phyloP scores from a whole-genome alignment of 2,113 vertebrate species.

The Sceloporus tristichus region DNA sequence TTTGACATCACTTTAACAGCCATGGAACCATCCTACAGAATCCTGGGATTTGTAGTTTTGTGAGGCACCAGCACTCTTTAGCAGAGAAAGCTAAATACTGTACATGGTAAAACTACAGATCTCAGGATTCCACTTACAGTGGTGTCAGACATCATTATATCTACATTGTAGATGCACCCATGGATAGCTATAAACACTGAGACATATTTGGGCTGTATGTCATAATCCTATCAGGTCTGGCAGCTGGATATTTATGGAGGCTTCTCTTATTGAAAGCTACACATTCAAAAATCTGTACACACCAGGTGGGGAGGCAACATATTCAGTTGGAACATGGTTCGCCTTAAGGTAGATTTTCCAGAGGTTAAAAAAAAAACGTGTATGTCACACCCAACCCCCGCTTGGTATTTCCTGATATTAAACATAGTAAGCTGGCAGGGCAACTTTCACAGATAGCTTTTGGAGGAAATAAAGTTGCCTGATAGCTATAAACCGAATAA shows the following conservation, averaged over 20 bases:
- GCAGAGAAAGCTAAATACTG: too few species aligned
- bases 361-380: too few species aligned
- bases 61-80: too few species aligned
- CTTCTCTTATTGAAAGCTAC: not conserved
- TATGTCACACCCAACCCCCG: not conserved
- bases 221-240: not conserved
- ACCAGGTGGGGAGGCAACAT: not conserved
- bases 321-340: not conserved
- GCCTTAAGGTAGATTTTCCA: not conserved
- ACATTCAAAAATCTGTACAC: not conserved
- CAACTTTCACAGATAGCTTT: not conserved
- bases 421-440: not conserved
- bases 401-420: not conserved
- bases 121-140: too few species aligned
- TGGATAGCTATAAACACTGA: not conserved
- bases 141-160: too few species aligned
- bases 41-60: too few species aligned
- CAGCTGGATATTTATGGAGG: too few species aligned
- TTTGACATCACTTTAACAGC: too few species aligned
- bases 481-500: not conserved
- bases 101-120: too few species aligned
- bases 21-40: too few species aligned
- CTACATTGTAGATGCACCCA: too few species aligned
- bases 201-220: not conserved
- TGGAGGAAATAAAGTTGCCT: not conserved